Evolutionary conservation across 2,113 vertebrate genomes (phyloP), one percentile per base, ranked within the genome.

Genomic region (Leptodactylus fuscus): DNA sequence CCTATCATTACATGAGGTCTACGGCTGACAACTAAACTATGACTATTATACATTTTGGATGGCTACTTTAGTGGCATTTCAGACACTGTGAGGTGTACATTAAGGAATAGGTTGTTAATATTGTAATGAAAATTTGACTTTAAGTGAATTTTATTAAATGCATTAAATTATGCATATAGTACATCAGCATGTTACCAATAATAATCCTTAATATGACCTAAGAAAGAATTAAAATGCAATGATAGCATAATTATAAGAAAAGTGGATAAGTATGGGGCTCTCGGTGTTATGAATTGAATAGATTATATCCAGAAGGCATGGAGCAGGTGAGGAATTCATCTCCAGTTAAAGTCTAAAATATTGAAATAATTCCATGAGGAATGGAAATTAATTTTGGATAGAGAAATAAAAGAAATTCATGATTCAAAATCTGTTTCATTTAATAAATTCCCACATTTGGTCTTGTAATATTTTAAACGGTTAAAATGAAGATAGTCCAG

Each of bases 281-380:
- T 85, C 20, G 6, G 34, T 78, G 46, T 78, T 69, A 85, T 51
- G 46, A 85, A 78, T 69, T 65, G 73, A 85, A 85, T 32, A 85
- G 73, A 69, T 85, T 69, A 69, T 78, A 69, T 67, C 83, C 83
- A 85, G 83, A 34, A 85, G 83, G 55, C 74, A 85, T 78, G 46
- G 15, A 85, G 74, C 73, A 85, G 83, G 83, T 85, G 58, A 85
- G 83, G 24, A 78, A 85, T 78, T 85, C 29, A 78, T 75, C 41
- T 85, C 73, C 83, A 85, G 83, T 85, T 85, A 77, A 85, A 78
- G 53, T 67, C 44, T 49, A 34, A 78, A 62, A 69, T 62, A 85
- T 29, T 85, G 36, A 78, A 85, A 85, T 85, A 78, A 85, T 78
- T 85, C 83, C 74, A 85, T 41, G 22, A 36, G 74, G 83, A 78